Evolutionary conservation across 1,140 invertebrate genomes (phyloP), one percentile per base, ranked within the genome.

Genomic region (Acromyrmex heyeri): DNA sequence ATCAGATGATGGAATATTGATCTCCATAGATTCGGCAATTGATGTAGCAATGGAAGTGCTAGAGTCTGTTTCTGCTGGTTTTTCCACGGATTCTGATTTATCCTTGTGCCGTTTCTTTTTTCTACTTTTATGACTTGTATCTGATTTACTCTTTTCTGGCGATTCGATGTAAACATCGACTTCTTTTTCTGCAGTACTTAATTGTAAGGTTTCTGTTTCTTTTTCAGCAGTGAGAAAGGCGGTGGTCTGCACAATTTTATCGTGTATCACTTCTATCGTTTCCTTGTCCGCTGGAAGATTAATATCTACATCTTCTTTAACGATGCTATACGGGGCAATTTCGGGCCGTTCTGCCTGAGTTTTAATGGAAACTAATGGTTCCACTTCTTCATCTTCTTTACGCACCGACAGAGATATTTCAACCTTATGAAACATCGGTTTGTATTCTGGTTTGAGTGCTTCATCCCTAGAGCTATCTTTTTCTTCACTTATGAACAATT

Each of bases 21-120:
- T 96, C 70, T 97, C 96, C 48, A 96, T 96, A 6, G 96, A 97
- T 89, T 97, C 96, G n/a, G 94, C 96, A 61, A 97, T 93, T 82
- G 96, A 96, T 72, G 96, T 96, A 38, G 94, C 93, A n/a, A 95
- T 69, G 3, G 96, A 96, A 86, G 86, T 91, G 27, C 79, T 91
- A 0, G 93, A 93, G 75, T 94, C 92, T 14, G 87, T 93, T 87
- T 62, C 88, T 76, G 62, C 87, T 91, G 73, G 85, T n/a, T 91
- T 94, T 88, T 78, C 78, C 79, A 14, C 18, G 0, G 61, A n/a
- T 16, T 75, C 72, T 0, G 34, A 7, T 3, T 57, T 65, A 7
- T 5, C n/a, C 4, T 88, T 88, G 24, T 77, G 61, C 0, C 78
- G 67, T 44, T 86, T 81, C 59, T 87, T 86, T 77, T 44, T 86